These are phyloP conservation scores for Porites evermanni DNA, from an alignment of 92 coral and sea anemone species.

Conservation along the genomic window DNA sequence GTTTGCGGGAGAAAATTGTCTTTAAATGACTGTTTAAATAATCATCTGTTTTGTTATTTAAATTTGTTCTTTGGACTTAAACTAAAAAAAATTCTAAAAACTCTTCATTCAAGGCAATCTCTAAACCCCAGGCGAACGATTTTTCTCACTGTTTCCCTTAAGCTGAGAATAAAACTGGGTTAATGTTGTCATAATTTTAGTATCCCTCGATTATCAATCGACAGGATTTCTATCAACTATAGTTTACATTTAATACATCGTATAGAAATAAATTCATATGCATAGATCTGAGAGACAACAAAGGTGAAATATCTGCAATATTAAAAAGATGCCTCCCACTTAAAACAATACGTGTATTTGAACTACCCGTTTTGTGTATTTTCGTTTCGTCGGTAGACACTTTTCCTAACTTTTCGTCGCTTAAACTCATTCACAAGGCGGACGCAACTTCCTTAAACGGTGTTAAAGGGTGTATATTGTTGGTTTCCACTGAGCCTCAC, in stretches of 20 bases:
- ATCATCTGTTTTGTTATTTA: too few relatives aligned
- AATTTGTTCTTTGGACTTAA: too few relatives aligned
- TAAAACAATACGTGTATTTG: too few relatives aligned
- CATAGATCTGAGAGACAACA: neutral
- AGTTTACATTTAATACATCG: conserved; percentile 18
- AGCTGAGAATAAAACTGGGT: neutral
- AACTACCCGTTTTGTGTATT: neutral
- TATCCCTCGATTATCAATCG: neutral
- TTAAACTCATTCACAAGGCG: neutral
- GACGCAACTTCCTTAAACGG: neutral
- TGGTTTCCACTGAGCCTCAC: neutral
- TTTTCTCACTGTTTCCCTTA: too few relatives aligned
- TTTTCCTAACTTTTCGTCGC: neutral
- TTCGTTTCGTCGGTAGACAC: neutral
- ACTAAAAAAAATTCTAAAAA: too few relatives aligned
- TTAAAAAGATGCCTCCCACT: neutral
- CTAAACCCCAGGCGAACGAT: too few relatives aligned
- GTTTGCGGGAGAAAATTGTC: too few relatives aligned
- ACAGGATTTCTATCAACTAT: neutral
- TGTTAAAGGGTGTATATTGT: neutral
- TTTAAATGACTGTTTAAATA: too few relatives aligned
- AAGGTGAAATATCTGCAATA: neutral
- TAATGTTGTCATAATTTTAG: neutral
- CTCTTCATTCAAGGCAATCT: too few relatives aligned
- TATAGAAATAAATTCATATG: neutral